Evolutionary conservation across 2,113 vertebrate species (phyloP).

Genomic region (Oryzias melastigma): DNA sequence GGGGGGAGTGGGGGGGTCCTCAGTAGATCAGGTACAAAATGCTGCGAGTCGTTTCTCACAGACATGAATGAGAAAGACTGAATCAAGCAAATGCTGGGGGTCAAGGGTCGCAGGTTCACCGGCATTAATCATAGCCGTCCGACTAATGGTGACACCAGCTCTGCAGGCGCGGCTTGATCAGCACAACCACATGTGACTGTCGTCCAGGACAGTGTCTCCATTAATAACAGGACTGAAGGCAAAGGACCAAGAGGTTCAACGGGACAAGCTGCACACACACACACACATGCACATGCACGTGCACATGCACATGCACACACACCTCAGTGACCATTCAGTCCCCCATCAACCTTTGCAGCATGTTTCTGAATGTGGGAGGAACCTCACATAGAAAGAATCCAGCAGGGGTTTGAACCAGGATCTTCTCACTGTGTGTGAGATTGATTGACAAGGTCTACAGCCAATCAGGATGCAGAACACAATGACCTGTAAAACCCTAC

Average conservation of each 20-base stretch:
- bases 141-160: conserved; percentile 69
- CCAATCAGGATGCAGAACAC: no score
- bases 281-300: conserved; percentile 1
- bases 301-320: neutral
- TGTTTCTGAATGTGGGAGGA: no score
- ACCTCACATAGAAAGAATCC: no score
- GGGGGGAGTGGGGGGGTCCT: no score
- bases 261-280: conserved; percentile 29
- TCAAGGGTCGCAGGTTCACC: conserved; percentile 61
- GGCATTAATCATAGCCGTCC: conserved; percentile 80
- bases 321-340: no score
- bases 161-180: conserved; percentile 68
- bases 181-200: conserved; percentile 67
- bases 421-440: no score
- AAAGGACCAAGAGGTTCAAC: neutral
- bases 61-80: conserved; percentile 37
- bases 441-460: no score
- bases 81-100: conserved; percentile 64
- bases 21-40: no score
- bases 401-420: no score
- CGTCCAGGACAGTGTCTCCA: conserved; percentile 67
- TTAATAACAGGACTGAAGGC: conserved; percentile 44
- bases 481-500: no score
- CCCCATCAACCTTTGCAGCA: neutral
- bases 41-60: no score